Evolutionary conservation across 2,888 invertebrate species (phyloP), one percentile per base, ranked within the genome.

Genomic region (Eristalis pertinax): DNA sequence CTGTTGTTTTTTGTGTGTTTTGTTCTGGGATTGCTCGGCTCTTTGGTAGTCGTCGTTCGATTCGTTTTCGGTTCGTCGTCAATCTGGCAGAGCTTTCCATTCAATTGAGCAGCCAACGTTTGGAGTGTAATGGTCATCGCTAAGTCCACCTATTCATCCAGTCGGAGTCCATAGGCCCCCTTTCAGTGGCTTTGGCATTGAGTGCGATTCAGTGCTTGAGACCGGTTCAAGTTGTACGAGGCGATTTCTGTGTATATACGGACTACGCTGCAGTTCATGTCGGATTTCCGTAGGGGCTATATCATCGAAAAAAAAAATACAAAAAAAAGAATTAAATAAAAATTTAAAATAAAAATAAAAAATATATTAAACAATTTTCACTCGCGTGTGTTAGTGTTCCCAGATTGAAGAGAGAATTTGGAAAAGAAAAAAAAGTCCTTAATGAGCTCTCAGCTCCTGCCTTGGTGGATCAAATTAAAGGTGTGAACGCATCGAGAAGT

Each of bases 181-280:
- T 84, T 73, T 63, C 70, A 80, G 75, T 84, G 87, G 79, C 76
- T 84, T 60, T 73, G 84, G 60, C 90, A 90, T 89, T 90, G 91
- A 91, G 91, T 90, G 90, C 88, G 89, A 90, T 91, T 91, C 91
- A 91, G 91, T 92, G 90, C 90, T 90, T 91, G 90, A 91, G 90
- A 91, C 91, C 91, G 91, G 91, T 91, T 91, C 91, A 90, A 90
- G 90, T 90, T 91, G 91, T 87, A 83, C 86, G 83, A 83, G 75
- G 74, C 79, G 73, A 87, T 87, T 84, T 75, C 68, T 73, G 75
- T 73, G 73, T 76, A 38, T 62, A 35, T 76, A 65, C 87, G 76
- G 87, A 87, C 73, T 73, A 76, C 72, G 32, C 75, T 67, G 72
- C 78, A 83, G 74, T 86, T 60, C 64, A 64, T 68, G 68, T 80